Conservation (phyloP, 2,113 vertebrate species). For the Semnopithecus entellus region DNA sequence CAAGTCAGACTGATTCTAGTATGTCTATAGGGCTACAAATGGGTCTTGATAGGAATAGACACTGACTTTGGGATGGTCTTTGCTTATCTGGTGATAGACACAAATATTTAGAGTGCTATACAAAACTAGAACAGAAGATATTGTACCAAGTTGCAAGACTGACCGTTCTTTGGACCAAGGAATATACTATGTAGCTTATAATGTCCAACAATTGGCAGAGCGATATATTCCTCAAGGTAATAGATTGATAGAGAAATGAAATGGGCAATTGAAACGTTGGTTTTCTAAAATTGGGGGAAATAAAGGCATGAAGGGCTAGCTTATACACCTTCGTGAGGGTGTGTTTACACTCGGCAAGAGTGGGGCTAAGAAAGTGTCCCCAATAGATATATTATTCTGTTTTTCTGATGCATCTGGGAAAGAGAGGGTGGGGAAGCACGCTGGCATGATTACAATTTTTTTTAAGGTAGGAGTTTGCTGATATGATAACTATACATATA, state of each 20-base stretch:
- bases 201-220: no score
- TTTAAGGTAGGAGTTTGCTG: background rate
- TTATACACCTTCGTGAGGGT: background rate
- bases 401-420: background rate
- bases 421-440: background rate
- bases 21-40: no score
- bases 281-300: background rate
- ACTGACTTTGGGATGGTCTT: no score
- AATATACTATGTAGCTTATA: no score
- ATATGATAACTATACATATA: background rate
- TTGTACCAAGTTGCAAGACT: no score
- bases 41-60: no score
- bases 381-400: background rate
- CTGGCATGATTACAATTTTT: background rate
- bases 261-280: background rate
- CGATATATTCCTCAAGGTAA: background rate
- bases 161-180: no score
- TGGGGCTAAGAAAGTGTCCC: background rate
- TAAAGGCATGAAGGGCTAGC: background rate
- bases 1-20: no score
- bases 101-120: no score
- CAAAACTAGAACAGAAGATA: no score
- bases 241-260: background rate
- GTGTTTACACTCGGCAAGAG: background rate
- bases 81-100: no score